These are phyloP conservation scores for Lysiphlebus fabarum DNA, from an alignment of 1,140 invertebrate genomes.

Conservation along the genomic window DNA sequence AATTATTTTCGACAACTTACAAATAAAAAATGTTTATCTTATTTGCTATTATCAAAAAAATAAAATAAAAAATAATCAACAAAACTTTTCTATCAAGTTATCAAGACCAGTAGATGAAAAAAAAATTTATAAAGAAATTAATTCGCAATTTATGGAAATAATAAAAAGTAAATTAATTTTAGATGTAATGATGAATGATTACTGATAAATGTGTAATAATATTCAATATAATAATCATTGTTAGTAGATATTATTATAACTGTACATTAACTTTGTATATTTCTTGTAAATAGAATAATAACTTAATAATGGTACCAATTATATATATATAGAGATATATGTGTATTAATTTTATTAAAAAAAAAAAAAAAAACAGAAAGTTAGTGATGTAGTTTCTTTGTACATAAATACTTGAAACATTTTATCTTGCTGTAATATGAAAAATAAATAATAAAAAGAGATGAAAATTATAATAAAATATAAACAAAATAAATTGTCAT, in stretches of 20 bases:
- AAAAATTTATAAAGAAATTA: constrained; percentile 2
- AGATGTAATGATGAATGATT: constrained; percentile 4
- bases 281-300: constrained; percentile 31
- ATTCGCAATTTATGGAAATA: constrained; percentile 29
- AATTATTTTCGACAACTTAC: no score
- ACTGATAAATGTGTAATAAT: constrained; percentile 2
- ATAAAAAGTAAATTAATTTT: constrained; percentile 20
- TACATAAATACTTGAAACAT: constrained; percentile 26
- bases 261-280: constrained; percentile 33
- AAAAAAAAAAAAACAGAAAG: constrained; percentile 10
- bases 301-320: constrained; percentile 27
- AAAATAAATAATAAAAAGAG: constrained; percentile 6
- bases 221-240: constrained; percentile 22
- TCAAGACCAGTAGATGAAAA: background rate
- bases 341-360: constrained; percentile 28
- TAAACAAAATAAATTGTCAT: no score
- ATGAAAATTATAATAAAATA: constrained; percentile 16
- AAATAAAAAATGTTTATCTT: no score
- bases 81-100: no score
- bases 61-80: no score
- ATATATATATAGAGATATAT: constrained; percentile 23
- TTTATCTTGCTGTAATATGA: constrained; percentile 29
- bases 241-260: constrained; percentile 19
- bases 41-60: no score
- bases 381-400: constrained; percentile 26